These are phyloP conservation scores for Mixornis gularis DNA, from an alignment of 2,113 vertebrate species.

Conservation along the genomic window DNA sequence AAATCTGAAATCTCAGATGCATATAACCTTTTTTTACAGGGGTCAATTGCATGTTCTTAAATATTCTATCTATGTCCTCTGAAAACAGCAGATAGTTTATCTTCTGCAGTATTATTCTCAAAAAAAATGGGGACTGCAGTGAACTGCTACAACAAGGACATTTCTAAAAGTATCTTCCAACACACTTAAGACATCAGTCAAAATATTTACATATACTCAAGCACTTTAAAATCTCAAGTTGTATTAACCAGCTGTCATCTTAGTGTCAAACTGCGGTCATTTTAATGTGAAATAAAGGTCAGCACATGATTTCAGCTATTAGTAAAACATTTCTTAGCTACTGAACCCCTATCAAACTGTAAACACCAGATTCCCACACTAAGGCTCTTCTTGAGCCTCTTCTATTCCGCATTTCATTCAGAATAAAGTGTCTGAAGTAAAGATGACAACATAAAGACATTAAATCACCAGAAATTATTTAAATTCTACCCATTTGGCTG, in stretches of 20 bases:
- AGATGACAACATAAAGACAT: not conserved
- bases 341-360: constrained; percentile 5
- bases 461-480: not conserved
- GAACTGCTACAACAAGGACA: constrained; percentile 56
- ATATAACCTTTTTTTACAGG: not conserved
- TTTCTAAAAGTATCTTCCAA: constrained; percentile 65
- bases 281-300: constrained; percentile 77
- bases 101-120: constrained; percentile 13
- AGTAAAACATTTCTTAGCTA: constrained; percentile 41
- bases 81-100: constrained; percentile 47
- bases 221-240: constrained; percentile 76
- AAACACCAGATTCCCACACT: constrained; percentile 12
- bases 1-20: not conserved
- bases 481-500: not conserved
- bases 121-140: constrained; percentile 9
- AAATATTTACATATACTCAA: constrained; percentile 78
- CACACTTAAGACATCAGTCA: constrained; percentile 67
- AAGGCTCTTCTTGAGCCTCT: not conserved
- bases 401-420: not conserved
- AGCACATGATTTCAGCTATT: constrained; percentile 59
- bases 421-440: not conserved
- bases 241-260: constrained; percentile 76
- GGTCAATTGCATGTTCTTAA: constrained; percentile 31
- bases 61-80: constrained; percentile 40
- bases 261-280: constrained; percentile 77